These are phyloP conservation scores for Aptenodytes forsteri DNA, from an alignment of 2,113 vertebrate genomes.

Conservation along the genomic window DNA sequence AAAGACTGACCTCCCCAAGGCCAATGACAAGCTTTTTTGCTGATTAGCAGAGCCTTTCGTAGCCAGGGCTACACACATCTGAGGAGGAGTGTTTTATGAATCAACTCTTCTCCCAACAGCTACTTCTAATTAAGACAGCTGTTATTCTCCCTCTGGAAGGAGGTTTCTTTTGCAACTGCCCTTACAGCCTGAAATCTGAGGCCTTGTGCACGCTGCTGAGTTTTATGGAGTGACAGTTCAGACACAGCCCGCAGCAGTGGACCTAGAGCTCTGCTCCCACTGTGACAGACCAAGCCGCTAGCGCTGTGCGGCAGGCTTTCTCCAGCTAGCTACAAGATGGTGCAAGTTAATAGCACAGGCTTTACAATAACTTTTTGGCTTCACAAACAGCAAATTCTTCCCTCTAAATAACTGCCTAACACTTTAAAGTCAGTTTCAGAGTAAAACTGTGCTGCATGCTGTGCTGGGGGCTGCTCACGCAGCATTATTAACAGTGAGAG, in stretches of 20 bases:
- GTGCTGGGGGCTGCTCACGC: not conserved
- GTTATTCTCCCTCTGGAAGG: not conserved
- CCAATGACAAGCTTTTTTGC: not conserved
- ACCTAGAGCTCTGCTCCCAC: not conserved
- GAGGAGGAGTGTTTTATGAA: not conserved
- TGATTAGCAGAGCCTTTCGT: not conserved
- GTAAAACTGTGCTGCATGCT: not conserved
- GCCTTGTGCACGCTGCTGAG: not conserved
- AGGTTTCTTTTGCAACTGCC: not conserved
- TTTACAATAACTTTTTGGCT: not conserved
- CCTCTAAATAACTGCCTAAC: not conserved
- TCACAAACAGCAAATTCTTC: not conserved
- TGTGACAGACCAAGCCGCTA: not conserved
- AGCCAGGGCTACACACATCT: not conserved
- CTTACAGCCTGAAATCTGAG: not conserved
- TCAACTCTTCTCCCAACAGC: not conserved
- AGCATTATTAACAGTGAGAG: not conserved
- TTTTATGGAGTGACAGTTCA: not conserved
- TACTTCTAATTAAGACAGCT: not conserved
- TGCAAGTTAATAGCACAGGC: not conserved
- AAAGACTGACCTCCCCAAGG: not conserved
- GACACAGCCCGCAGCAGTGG: not conserved
- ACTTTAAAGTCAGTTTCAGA: not conserved
- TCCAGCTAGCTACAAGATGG: not conserved
- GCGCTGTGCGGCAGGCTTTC: not conserved